A percentile compares a stretch with the other conserved stretches of the same genome.
Conservation (phyloP, 2,113 vertebrate genomes). For the Phaetusa simplex region DNA sequence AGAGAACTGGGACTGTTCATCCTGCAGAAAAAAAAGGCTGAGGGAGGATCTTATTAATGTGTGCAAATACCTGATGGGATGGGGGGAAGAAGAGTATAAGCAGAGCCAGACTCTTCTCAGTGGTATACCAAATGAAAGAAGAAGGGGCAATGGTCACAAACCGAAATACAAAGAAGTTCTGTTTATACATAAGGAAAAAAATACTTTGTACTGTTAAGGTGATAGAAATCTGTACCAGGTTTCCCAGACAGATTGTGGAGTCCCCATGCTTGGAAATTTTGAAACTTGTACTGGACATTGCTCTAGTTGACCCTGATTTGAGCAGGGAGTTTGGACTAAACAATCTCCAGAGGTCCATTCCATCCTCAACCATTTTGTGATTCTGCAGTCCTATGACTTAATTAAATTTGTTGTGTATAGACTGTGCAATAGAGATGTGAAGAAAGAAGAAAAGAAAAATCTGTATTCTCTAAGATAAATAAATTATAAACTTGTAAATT, state of each 20-base stretch:
- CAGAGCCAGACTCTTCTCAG: not conserved
- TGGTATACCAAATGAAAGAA: not conserved
- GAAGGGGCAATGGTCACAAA: not conserved
- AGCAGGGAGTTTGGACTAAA: not conserved
- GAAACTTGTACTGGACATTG: not conserved
- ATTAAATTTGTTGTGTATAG: not conserved
- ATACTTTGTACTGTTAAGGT: fast-evolving
- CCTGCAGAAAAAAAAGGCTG: not conserved
- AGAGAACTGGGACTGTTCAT: not conserved
- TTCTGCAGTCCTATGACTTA: not conserved
- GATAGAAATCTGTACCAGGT: not conserved
- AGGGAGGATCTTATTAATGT: not conserved
- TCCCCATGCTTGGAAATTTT: not conserved
- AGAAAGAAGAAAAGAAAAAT: not conserved
- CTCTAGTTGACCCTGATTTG: not conserved
- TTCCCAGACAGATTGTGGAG: not conserved
- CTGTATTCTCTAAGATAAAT: not conserved
- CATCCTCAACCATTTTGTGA: not conserved
- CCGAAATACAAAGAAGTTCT: not conserved
- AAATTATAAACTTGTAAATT: not conserved
- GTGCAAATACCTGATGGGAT: not conserved
- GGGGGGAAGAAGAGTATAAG: fast-evolving
- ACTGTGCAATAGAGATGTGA: not conserved
- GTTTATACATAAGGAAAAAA: not conserved
- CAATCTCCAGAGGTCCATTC: not conserved